Base-by-base conservation (phyloP, 2,113 vertebrate species). In the Cisticola juncidis region DNA sequence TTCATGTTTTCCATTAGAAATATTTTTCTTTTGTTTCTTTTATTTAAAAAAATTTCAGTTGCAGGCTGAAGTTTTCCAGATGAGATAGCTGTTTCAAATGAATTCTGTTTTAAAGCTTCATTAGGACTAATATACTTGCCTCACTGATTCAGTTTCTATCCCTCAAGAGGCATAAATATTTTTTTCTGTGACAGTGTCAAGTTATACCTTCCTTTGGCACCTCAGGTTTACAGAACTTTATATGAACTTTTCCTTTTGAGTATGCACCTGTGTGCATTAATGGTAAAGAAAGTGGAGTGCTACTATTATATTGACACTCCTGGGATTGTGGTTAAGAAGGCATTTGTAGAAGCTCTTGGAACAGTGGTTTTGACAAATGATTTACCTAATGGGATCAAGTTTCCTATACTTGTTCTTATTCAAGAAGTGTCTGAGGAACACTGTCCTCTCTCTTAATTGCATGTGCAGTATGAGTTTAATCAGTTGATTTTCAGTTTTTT, bases 1-100 rank as follows among this genome's bases (percentile, higher is more conserved):
- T 35, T 96, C 88, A 88, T 91, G 21, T 95, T 97, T 97, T 94
- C 84, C 78, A 20, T 89, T 85, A 85, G 61, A 95, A 94, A 79
- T 88, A 56, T 73, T 95, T 94, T 89, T 94, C 61, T 69, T 89
- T 78, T 90, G 72, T 94, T 94, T 94, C 69, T 86, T 84, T 51
- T 60, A 33, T 85, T 95, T 81, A 68, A 61, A 85, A 81, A 9
- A 42, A 3, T 24, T 92, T 88, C 58, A 45, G 42, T 90, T 89
- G 51, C 14, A 3, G 50, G 26, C 36, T 86, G 86, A 95, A 56
- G 65, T 81, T 95, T 96, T 95, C 65, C 44, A 14, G 68, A 40
- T 45, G 48, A 78, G 88, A 82, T 86, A 95, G 45, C 68, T 89
- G 12, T 76, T 86, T 87, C 61, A 81, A 42, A 79, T 13, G 19